These are phyloP conservation scores for Cephalopachus bancanus DNA, from an alignment of 2,797 vertebrate species.

Conservation along the genomic window DNA sequence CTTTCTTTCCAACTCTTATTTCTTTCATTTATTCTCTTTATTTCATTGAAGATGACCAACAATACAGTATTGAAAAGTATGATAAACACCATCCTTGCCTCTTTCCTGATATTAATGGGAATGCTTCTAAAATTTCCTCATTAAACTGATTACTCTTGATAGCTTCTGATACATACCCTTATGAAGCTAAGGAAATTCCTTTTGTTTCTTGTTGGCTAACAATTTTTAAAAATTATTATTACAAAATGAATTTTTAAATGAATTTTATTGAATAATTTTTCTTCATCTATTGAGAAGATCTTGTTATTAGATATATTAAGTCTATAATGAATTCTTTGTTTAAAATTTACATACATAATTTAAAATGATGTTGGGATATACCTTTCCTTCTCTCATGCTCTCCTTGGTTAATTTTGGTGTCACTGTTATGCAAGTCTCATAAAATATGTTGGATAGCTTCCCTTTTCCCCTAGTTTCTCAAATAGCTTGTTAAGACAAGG, in stretches of 20 bases:
- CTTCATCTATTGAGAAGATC: neutral
- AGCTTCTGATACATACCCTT: neutral
- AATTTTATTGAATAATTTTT: slow-evolving; percentile 38
- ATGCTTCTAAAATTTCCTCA: neutral
- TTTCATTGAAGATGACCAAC: neutral
- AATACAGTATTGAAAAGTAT: neutral
- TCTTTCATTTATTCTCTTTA: neutral
- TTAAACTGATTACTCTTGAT: neutral
- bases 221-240: neutral
- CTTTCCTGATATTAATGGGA: neutral
- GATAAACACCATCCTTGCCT: neutral
- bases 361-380: neutral
- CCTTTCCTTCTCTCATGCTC: neutral
- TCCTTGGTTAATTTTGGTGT: neutral
- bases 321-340: neutral
- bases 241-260: neutral
- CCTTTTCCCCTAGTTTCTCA: neutral
- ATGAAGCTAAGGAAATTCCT: neutral
- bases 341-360: neutral
- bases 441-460: neutral
- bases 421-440: neutral
- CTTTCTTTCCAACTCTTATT: neutral
- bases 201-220: neutral
- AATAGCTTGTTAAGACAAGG: neutral
- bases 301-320: neutral